Evolutionary conservation across 2,113 vertebrate genomes (phyloP), one percentile per base, ranked within the genome.

Genomic region (Rhinoptilus africanus): DNA sequence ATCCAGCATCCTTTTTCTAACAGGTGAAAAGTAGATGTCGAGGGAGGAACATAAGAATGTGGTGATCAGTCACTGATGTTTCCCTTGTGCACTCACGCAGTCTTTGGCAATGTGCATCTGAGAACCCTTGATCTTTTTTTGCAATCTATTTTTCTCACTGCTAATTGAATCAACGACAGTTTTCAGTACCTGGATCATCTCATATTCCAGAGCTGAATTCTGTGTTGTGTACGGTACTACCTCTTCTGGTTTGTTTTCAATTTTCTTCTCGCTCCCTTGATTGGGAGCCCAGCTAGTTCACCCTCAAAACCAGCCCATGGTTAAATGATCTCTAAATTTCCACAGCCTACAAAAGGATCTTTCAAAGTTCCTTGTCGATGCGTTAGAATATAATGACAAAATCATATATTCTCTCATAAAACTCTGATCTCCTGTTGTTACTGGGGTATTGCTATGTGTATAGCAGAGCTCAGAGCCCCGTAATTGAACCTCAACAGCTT

Each of bases 181-280:
- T 53, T 63, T 76, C 37, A n/a, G 43, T 30, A 51, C 30, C 17
- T 37, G 14, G 64, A 50, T 9, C 20, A 30, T 45, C 28, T 39
- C 64, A 13, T 45, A 27, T 51, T 76, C 71, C 24, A 64, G 50
- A 82, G 23, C 28, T 37, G 43, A 69, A 8, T 19, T 51, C 19
- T 51, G 11, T 34, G 2, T 39, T 53, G 8, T 20, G 27, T 32
- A 17, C 5, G 20, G 9, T 14, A 15, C 6, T 21, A 9, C 10
- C 10, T 18, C 12, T 50, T 77, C 39, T 20, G 4, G 4, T 73
- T 72, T 88, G 8, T 73, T 80, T 67, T 26, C 35, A 57, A 20
- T 45, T 54, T 3, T 1, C 28, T 30, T 27, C 23, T 10, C 0
- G 0, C 21, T 51, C 24, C 39, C 68, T 67, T 67, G 23, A 26